These are phyloP conservation scores for Drosophila takahashii DNA, from an alignment of 1,140 invertebrate genomes.

Conservation along the genomic window DNA sequence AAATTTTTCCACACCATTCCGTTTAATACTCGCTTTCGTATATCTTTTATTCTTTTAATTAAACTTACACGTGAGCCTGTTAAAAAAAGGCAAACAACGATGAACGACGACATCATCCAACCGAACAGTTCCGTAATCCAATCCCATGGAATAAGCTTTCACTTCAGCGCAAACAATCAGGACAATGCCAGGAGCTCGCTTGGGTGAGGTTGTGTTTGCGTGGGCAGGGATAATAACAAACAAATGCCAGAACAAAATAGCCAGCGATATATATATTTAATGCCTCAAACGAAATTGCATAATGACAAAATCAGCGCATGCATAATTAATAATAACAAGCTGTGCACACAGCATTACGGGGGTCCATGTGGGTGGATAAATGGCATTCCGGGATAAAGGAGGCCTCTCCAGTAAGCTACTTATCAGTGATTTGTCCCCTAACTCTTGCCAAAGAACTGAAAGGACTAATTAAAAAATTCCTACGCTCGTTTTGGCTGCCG, in stretches of 20 bases:
- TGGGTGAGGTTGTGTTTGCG: constrained; percentile 3
- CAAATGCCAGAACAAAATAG: constrained; percentile 18
- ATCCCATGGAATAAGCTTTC: constrained; percentile 31
- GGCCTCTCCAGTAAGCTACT: constrained; percentile 15
- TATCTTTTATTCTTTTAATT: constrained; percentile 27
- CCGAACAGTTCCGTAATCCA: constrained; percentile 24
- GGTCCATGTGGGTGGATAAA: not conserved
- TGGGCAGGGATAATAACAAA: constrained; percentile 25
- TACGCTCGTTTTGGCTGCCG: not conserved
- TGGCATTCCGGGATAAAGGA: not conserved
- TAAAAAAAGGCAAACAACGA: constrained; percentile 20
- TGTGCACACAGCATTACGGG: constrained; percentile 8
- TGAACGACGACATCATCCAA: constrained; percentile 4
- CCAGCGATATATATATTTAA: constrained; percentile 46
- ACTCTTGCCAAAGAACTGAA: constrained; percentile 1
- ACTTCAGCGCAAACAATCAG: constrained; percentile 37
- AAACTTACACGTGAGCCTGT: constrained; percentile 39
- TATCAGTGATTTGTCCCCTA: constrained; percentile 5
- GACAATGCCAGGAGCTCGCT: constrained; percentile 1
- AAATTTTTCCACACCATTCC: not conserved
- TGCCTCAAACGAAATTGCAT: constrained; percentile 68
- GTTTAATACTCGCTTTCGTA: not conserved
- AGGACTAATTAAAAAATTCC: constrained; percentile 11
- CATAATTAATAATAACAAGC: constrained; percentile 62
- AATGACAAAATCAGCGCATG: constrained; percentile 60